Evolutionary conservation across 1,140 invertebrate species (phyloP), one percentile per base, ranked within the genome.

Genomic region (Condylostylus longicornis): DNA sequence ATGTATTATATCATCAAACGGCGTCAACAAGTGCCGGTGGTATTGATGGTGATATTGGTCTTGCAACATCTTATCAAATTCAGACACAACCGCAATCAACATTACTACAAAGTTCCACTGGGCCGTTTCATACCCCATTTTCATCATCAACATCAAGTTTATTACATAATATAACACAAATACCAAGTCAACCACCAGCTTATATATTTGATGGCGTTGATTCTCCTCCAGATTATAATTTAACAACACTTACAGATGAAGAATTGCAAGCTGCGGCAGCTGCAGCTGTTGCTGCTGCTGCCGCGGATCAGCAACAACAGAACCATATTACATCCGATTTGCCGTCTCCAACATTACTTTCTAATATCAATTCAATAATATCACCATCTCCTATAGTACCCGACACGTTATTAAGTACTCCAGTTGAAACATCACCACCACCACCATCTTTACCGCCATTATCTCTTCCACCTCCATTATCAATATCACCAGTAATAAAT

Each of bases 331-430:
- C 23, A 25, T 25, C 23, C 23, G n/a, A 7, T 25, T 25, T 51
- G 20, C 48, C 53, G 15, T 51, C 55, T 13, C 52, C 55, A 21
- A 47, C 54, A 18, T 54, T 50, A 33, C 15, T 57, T 36, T 58
- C 55, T 17, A 58, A 58, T 29, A 53, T 58, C 18, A 58, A 56
- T 38, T 56, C 55, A 27, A 58, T 58, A 23, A 58, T 54, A 15
- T 58, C 55, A 18, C 55, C 55, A 13, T 58, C 55, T 13, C 55
- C 55, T 27, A 50, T 58, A 42, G 55, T 58, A 37, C 55, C 55
- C 34, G 55, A 58, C 38, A 38, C 51, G 34, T 41, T 58, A 27
- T 35, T 58, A 27, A 57, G 52, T 12, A 58, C 54, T 32, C 53
- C 55, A 19, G 53, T 54, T 22, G 19, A 30, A 15, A 17, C 33